Evolutionary conservation across 2,888 invertebrate genomes (phyloP).

Genomic region (Drosophila kambysellisi): DNA sequence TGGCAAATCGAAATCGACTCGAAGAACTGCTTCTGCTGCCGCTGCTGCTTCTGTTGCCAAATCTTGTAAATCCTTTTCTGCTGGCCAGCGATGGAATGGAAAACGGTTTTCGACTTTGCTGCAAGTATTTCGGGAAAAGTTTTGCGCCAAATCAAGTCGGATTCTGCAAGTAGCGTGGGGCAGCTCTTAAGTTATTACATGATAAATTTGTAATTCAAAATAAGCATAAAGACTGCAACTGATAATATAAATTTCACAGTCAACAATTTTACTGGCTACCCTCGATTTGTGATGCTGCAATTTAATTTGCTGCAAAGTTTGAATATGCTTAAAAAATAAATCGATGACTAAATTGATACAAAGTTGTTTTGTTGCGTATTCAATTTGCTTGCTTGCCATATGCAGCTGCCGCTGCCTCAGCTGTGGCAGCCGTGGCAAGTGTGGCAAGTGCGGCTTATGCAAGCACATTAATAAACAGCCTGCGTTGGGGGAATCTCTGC

Average conservation of each 20-base stretch:
- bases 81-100: constrained; percentile 50
- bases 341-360: constrained; percentile 56
- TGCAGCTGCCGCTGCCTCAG: constrained; percentile 44
- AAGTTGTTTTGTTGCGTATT: constrained; percentile 64
- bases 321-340: constrained; percentile 32
- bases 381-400: constrained; percentile 65
- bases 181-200: neutral
- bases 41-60: constrained; percentile 30
- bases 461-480: constrained; percentile 72
- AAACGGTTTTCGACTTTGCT: constrained; percentile 58
- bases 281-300: constrained; percentile 1
- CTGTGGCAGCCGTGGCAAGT: constrained; percentile 23
- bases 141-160: constrained; percentile 50
- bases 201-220: neutral
- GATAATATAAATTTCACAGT: neutral
- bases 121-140: constrained; percentile 65
- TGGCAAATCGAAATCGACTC: constrained; percentile 73
- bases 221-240: neutral
- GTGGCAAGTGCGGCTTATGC: constrained; percentile 64
- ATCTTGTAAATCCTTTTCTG: constrained; percentile 61
- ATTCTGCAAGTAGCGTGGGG: constrained; percentile 1
- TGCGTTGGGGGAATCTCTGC: constrained; percentile 55
- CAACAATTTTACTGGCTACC: constrained; percentile 1
- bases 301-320: constrained; percentile 37
- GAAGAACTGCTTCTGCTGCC: constrained; percentile 24